Percentiles rank a stretch among this genome's conserved stretches.
Evolutionary conservation across 2,797 vertebrate species (phyloP).

Genomic region (Triplophysa bombifrons): DNA sequence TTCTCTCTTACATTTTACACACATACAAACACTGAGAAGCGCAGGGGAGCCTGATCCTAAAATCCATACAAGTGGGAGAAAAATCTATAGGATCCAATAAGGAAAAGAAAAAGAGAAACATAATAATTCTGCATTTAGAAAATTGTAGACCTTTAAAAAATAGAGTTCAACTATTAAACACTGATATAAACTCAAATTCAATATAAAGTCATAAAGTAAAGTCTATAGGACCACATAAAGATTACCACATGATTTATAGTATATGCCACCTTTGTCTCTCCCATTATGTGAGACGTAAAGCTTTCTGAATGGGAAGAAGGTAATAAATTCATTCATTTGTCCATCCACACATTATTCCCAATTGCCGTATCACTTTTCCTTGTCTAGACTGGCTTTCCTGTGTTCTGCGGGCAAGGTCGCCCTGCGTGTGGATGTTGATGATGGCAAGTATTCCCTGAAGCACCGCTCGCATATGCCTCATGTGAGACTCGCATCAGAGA

Average conservation of each 20-base stretch:
- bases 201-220: constrained; percentile 25
- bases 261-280: constrained; percentile 2
- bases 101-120: constrained; percentile 36
- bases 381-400: constrained; percentile 32
- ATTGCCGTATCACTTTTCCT: constrained; percentile 22
- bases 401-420: constrained; percentile 2
- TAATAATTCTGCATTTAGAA: constrained; percentile 53
- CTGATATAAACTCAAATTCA: constrained; percentile 12
- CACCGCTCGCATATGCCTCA: constrained; percentile 8
- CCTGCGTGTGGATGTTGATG: constrained; percentile 14
- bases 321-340: constrained; percentile 25
- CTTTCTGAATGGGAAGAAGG: constrained; percentile 21
- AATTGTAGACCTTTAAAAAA: constrained; percentile 45
- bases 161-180: constrained; percentile 9
- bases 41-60: constrained; percentile 49
- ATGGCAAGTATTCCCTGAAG: constrained; percentile 36
- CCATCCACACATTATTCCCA: constrained; percentile 24
- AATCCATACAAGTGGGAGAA: constrained; percentile 53
- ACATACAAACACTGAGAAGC: background rate
- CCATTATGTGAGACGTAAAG: constrained; percentile 32
- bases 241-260: constrained; percentile 23
- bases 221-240: constrained; percentile 1
- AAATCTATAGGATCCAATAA: constrained; percentile 57
- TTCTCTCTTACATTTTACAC: constrained; percentile 19
- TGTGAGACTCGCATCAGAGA: constrained; percentile 27